phyloP scores from a whole-genome alignment of 2,113 vertebrate species.

The Eptesicus fuscus region DNA sequence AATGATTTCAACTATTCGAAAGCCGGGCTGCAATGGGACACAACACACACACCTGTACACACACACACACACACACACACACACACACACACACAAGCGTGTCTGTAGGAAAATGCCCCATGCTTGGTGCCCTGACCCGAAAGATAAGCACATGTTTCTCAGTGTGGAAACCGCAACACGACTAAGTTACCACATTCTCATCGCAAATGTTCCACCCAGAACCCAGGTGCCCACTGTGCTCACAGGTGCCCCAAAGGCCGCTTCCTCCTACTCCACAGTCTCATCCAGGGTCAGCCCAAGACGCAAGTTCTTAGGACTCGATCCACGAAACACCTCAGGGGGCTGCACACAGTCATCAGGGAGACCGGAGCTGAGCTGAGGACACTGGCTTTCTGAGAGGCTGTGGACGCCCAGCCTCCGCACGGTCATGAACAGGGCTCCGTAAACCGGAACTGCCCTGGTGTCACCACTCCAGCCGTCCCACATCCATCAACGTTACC shows the following conservation, averaged over 20 bases:
- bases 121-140: not conserved
- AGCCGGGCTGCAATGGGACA: not conserved
- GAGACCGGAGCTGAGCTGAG: not conserved
- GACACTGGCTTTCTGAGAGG: no score
- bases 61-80: no score
- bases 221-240: accelerated
- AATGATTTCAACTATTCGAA: not conserved
- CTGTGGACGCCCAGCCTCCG: accelerated
- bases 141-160: not conserved
- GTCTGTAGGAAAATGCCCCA: not conserved
- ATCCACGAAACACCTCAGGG: accelerated
- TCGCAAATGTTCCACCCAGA: accelerated
- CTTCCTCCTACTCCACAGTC: not conserved
- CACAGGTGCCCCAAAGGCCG: not conserved
- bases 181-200: not conserved
- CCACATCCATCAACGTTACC: accelerated
- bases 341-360: accelerated
- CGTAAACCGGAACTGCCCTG: accelerated
- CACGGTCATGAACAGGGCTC: no score
- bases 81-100: accelerated
- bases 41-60: no score
- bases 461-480: accelerated
- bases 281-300: not conserved
- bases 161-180: no score
- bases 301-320: accelerated